Evolutionary conservation across 2,113 vertebrate genomes (phyloP), one percentile per base, ranked within the genome.

Genomic region (Notothenia coriiceps): DNA sequence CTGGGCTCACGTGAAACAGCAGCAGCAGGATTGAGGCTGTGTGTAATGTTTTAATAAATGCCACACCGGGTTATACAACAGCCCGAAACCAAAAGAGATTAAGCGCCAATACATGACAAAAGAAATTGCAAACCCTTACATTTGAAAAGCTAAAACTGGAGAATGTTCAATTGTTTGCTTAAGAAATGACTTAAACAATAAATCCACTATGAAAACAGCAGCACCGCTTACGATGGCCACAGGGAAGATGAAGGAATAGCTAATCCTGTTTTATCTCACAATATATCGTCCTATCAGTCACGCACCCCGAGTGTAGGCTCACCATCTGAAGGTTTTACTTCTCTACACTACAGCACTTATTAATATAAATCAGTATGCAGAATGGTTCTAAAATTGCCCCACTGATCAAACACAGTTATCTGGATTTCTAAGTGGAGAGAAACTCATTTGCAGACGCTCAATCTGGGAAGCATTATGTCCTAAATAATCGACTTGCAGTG

Each of bases 381-480:
- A 18, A 11, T n/a, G 63, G 3, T 73, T 46, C 20, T 63, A 9
- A 73, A 76, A 61, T 25, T 52, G 66, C 50, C 51, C 61, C 46
- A 20, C 3, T 52, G 68, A 89, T 77, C 68, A 77, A 80, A 71
- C 43, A 15, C 67, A 44, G 49, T 81, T 55, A 64, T 85, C 77
- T 64, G 66, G 51, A 82, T 84, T 80, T 79, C 20, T 44, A 14
- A 68, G 64, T 67, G 0, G 1, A 76, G 55, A 51, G n/a, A 80
- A 82, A 61, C 57, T 70, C 50, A 57, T 87, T 56, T 77, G 47
- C 74, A 73, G 82, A 40, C 66, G 0, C 50, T 11, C 69, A 82
- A 57, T 88, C 88, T 91, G 86, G 84, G 70, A 86, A 83, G 71
- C 88, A 82, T 91, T 74, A 88, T 2, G 67, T 67, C 51, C 29